Evolutionary conservation across 2,797 vertebrate genomes (phyloP).

Genomic region (Micromesistius poutassou): DNA sequence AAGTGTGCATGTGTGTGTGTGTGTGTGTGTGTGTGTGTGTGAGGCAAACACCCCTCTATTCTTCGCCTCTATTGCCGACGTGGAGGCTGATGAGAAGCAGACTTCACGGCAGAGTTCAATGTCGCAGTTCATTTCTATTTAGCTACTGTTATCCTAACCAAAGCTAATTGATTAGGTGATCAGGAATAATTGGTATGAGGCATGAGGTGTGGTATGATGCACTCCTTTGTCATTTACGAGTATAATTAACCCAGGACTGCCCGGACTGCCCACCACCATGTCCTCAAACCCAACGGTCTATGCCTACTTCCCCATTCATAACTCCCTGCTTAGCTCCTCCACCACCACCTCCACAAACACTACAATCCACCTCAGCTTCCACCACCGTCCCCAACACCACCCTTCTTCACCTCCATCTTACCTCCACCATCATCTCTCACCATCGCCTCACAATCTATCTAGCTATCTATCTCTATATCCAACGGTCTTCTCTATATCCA

Average conservation of each 20-base stretch:
- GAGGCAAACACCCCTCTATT: conserved; percentile 50
- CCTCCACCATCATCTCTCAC: conserved; percentile 6
- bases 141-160: conserved; percentile 70
- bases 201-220: conserved; percentile 59
- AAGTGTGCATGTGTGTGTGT: conserved; percentile 22
- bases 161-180: conserved; percentile 77
- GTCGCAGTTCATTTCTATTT: conserved; percentile 71
- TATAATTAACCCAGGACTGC: conserved; percentile 70
- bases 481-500: no score
- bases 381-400: no score
- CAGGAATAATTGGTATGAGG: conserved; percentile 74
- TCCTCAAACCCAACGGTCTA: conserved; percentile 9
- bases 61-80: conserved; percentile 66
- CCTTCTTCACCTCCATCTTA: no score
- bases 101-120: conserved; percentile 55
- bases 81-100: conserved; percentile 66
- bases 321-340: no score
- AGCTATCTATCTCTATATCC: not conserved
- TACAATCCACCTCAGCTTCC: no score
- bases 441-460: conserved; percentile 10
- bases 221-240: conserved; percentile 76
- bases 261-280: conserved; percentile 47
- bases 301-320: not conserved
- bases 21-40: conserved; percentile 10
- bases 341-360: no score